phyloP scores from a whole-genome alignment of 2,113 vertebrate genomes.

The Sphyrna mokarran region DNA sequence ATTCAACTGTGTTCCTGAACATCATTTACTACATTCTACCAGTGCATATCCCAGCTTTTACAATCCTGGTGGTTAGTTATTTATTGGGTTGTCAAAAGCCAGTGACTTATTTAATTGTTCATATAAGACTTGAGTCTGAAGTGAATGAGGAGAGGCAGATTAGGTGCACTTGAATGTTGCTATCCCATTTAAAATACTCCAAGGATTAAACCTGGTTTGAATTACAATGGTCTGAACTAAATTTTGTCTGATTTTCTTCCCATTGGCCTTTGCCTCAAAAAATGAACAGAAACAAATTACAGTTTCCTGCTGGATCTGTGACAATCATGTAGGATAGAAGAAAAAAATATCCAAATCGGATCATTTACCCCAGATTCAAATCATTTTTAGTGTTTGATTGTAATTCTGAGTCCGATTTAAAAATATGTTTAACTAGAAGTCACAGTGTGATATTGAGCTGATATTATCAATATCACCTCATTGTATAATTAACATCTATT shows the following conservation, averaged over 20 bases:
- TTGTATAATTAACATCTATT: neutral
- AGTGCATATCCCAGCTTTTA: neutral
- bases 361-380: neutral
- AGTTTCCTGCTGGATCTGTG: neutral
- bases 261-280: neutral
- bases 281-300: too few relatives aligned
- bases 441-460: neutral
- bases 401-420: neutral
- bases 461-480: neutral
- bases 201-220: neutral
- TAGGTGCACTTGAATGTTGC: neutral
- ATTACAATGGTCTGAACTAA: neutral
- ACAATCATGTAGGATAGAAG: neutral
- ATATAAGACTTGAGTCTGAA: neutral
- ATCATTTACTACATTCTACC: neutral
- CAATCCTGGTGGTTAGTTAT: neutral
- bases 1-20: neutral
- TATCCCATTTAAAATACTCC: neutral
- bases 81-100: neutral
- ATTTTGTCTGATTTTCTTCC: neutral
- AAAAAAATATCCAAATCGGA: neutral
- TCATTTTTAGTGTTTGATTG: neutral
- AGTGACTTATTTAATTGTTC: constrained; percentile 11
- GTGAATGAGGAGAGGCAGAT: neutral
- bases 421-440: neutral